phyloP scores from a whole-genome alignment of 2,113 vertebrate species.

The Hippocampus comes region DNA sequence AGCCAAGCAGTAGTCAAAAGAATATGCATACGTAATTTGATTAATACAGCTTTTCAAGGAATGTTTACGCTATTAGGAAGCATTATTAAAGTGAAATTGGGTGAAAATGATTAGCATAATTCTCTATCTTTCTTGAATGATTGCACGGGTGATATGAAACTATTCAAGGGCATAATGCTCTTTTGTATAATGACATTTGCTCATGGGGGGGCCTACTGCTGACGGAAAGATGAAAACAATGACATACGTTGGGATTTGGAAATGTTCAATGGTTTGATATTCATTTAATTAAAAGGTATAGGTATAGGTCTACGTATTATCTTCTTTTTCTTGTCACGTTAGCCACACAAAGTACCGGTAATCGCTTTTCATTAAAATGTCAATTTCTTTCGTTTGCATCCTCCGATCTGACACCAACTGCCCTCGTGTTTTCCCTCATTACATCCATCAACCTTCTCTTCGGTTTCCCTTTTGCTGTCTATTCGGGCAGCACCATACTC shows the following conservation, averaged over 20 bases:
- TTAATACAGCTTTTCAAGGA: neutral
- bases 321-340: too few relatives aligned
- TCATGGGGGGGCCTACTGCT: neutral
- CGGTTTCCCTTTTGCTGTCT: too few relatives aligned
- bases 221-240: neutral
- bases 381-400: too few relatives aligned
- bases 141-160: neutral
- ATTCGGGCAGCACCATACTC: too few relatives aligned
- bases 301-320: too few relatives aligned
- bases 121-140: neutral
- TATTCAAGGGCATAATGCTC: conserved; percentile 1
- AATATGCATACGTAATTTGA: neutral
- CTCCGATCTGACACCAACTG: too few relatives aligned
- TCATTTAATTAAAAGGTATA: too few relatives aligned
- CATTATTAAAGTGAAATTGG: conserved; percentile 1
- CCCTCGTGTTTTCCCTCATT: too few relatives aligned
- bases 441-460: too few relatives aligned
- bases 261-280: neutral
- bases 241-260: neutral
- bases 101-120: conserved; percentile 4
- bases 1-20: neutral
- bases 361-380: too few relatives aligned
- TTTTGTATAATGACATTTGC: neutral
- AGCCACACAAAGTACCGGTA: too few relatives aligned
- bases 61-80: neutral